Conservation (phyloP, 2,113 vertebrate species). For the Eonycteris spelaea region DNA sequence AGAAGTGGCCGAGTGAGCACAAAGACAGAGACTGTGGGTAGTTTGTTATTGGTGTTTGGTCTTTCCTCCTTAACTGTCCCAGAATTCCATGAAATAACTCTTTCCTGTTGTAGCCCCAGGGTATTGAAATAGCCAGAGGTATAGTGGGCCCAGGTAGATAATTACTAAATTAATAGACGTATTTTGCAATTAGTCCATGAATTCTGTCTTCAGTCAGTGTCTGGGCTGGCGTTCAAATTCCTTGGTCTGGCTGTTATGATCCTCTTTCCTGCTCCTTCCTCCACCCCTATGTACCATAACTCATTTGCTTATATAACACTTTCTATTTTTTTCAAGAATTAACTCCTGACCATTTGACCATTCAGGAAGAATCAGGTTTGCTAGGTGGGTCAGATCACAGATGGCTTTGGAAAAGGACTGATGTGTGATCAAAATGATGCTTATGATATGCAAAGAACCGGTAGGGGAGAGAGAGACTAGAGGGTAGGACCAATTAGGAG, state of each 20-base stretch:
- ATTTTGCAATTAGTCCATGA: background rate
- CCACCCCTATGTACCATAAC: background rate
- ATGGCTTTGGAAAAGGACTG: background rate
- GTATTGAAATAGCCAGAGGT: background rate
- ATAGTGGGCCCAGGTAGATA: background rate
- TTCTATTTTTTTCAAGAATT: conserved; percentile 45
- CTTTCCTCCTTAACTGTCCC: background rate
- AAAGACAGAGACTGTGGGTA: background rate
- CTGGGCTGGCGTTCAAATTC: background rate
- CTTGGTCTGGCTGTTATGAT: background rate
- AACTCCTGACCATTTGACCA: conserved; percentile 61
- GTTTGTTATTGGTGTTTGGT: background rate
- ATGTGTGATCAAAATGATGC: conserved; percentile 54
- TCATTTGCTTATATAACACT: background rate
- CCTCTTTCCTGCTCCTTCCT: background rate
- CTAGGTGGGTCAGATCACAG: background rate
- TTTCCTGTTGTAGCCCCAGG: background rate
- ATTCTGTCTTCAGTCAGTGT: background rate
- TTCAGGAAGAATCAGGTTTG: background rate
- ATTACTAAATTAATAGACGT: background rate
- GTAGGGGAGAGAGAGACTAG: conserved; percentile 10
- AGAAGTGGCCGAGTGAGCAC: background rate
- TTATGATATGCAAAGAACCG: conserved; percentile 57
- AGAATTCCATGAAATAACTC: background rate
- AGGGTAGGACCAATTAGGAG: conserved; percentile 49